Percentiles rank a stretch among this genome's conserved stretches.
These are phyloP conservation scores for Crotalus tigris DNA, from an alignment of 2,113 vertebrate genomes.

Conservation along the genomic window DNA sequence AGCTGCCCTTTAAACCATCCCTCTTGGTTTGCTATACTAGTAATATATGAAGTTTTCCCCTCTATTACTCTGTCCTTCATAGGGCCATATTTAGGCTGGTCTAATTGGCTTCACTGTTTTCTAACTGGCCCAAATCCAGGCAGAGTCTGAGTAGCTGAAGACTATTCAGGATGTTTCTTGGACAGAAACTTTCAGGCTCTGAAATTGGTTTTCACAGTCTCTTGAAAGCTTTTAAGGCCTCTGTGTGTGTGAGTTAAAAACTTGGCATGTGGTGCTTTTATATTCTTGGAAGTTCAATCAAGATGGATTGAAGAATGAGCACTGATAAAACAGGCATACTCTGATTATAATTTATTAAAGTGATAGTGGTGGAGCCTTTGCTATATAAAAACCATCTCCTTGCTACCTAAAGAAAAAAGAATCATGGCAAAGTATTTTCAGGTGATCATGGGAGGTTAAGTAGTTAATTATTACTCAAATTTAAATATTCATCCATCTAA, in stretches of 20 bases:
- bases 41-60: not conserved
- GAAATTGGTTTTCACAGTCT: not conserved
- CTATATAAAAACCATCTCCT: not conserved
- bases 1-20: not conserved
- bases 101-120: not conserved
- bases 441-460: not conserved
- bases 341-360: not conserved
- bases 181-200: not conserved
- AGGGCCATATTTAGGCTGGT: not conserved
- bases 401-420: not conserved
- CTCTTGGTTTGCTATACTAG: not conserved
- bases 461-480: not conserved
- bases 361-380: not conserved
- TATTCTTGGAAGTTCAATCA: not conserved
- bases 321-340: not conserved
- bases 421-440: not conserved
- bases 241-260: not conserved
- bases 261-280: not conserved
- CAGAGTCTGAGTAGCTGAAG: not conserved
- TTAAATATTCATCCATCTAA: not conserved
- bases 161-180: constrained; percentile 5
- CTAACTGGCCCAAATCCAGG: not conserved
- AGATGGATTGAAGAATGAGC: not conserved
- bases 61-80: not conserved
- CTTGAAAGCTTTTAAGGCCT: not conserved